These are phyloP conservation scores for Pseudomyrmex flavicornis DNA, from an alignment of 1,140 invertebrate species.

Conservation along the genomic window DNA sequence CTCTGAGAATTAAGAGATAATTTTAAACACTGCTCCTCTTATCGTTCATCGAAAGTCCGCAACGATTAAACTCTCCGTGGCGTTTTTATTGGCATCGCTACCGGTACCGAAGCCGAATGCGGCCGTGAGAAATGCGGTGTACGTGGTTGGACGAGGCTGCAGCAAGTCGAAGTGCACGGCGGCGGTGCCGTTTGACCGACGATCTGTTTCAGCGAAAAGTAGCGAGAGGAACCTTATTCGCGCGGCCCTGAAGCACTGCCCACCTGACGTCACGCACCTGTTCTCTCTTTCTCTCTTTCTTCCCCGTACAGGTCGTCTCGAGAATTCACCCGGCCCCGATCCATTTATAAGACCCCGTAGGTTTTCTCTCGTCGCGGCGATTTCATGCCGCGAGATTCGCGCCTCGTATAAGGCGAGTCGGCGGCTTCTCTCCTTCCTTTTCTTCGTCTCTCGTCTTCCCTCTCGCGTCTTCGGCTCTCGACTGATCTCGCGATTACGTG, in stretches of 20 bases:
- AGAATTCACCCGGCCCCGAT: constrained; percentile 69
- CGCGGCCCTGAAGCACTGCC: constrained; percentile 83
- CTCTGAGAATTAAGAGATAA: constrained; percentile 13
- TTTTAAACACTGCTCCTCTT: constrained; percentile 7
- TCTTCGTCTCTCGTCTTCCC: constrained; percentile 14
- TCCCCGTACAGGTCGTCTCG: constrained; percentile 48
- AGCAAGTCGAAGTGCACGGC: constrained; percentile 47
- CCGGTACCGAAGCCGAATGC: constrained; percentile 1
- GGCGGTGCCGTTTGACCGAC: constrained; percentile 71
- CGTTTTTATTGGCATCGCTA: constrained; percentile 21
- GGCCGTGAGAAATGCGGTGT: constrained; percentile 10
- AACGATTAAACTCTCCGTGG: constrained; percentile 19
- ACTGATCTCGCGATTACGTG: constrained; percentile 5
- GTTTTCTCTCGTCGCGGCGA: constrained; percentile 70
- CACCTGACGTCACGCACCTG: constrained; percentile 85
- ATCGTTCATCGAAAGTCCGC: constrained; percentile 8
- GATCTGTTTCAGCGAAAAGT: constrained; percentile 72
- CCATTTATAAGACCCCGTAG: constrained; percentile 73
- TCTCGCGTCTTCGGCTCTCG: neutral
- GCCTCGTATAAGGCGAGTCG: constrained; percentile 67
- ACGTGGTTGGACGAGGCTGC: constrained; percentile 31
- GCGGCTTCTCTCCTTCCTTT: constrained; percentile 58
- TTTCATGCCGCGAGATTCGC: constrained; percentile 78
- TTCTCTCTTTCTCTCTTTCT: constrained; percentile 78
- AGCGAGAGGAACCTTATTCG: constrained; percentile 65